A percentile compares a stretch with the other conserved stretches of the same genome.
phyloP scores from a whole-genome alignment of 2,888 invertebrate genomes.

The Synergus laeviventris region DNA sequence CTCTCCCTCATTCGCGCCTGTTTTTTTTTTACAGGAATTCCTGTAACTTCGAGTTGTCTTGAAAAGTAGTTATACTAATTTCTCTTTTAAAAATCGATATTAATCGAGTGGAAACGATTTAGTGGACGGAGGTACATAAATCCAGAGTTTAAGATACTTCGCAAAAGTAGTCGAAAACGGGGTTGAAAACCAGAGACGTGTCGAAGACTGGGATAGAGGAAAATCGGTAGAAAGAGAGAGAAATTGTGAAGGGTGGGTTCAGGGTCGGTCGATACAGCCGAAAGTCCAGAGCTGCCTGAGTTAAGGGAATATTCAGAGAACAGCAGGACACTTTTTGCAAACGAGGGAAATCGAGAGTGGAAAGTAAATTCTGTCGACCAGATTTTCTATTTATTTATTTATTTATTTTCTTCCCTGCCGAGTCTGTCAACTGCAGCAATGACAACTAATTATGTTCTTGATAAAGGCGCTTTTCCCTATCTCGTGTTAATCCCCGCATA shows the following conservation, averaged over 20 bases:
- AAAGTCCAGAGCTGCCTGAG: conserved; percentile 62
- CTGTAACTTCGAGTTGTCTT: not conserved
- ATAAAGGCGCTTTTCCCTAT: conserved; percentile 14
- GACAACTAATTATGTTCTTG: conserved; percentile 21
- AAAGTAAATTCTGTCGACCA: not conserved
- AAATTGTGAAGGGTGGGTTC: conserved; percentile 46
- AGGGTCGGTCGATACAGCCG: conserved; percentile 67
- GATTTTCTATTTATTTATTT: conserved; percentile 22
- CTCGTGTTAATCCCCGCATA: not conserved
- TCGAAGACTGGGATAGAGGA: not conserved
- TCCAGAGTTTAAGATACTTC: not conserved
- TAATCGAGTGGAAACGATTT: not conserved
- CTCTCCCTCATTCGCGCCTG: not conserved
- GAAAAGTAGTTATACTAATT: not conserved
- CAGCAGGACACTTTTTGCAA: conserved; percentile 24
- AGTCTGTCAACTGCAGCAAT: conserved; percentile 6
- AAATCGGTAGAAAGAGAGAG: conserved; percentile 44
- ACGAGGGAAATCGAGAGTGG: not conserved
- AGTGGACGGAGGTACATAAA: not conserved
- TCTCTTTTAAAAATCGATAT: not conserved
- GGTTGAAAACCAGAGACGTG: not conserved
- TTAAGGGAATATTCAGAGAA: not conserved
- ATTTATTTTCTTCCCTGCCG: conserved; percentile 19
- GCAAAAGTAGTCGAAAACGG: not conserved
- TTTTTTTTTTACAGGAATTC: too few relatives aligned